Conservation (phyloP, 2,113 vertebrate species). For the Gavia stellata region DNA sequence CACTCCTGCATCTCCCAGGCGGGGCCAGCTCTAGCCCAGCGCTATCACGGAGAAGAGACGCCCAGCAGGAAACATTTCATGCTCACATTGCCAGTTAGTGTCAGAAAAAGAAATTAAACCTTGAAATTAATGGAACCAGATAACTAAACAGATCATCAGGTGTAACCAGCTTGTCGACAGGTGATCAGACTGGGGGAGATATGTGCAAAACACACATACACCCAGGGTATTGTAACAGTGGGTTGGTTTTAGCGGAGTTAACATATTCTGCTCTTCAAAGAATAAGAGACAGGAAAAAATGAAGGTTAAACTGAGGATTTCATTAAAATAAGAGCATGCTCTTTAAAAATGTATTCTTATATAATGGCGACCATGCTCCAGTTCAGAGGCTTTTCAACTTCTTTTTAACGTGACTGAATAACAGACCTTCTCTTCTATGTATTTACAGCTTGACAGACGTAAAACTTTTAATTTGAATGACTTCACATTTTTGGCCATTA, state of each 20-base stretch:
- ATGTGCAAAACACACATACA: not conserved
- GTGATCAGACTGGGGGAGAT: not conserved
- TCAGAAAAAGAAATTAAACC: not conserved
- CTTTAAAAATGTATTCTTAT: not conserved
- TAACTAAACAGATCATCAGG: not conserved
- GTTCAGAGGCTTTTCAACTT: not conserved
- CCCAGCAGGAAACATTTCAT: not conserved
- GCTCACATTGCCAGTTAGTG: not conserved
- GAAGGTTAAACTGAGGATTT: not conserved
- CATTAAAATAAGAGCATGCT: not conserved
- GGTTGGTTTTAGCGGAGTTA: not conserved
- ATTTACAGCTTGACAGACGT: not conserved
- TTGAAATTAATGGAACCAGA: not conserved
- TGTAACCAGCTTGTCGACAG: not conserved
- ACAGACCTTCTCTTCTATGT: not conserved
- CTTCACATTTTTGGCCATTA: not conserved
- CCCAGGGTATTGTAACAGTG: not conserved
- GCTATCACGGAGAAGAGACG: not conserved
- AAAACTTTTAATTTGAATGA: not conserved
- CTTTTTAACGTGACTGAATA: not conserved
- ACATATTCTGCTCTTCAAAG: not conserved
- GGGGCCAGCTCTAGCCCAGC: not conserved
- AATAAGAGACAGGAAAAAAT: not conserved
- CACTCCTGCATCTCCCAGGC: not conserved
- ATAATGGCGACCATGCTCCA: not conserved